Conservation (phyloP, 2,113 vertebrate genomes). For the Columba livia region DNA sequence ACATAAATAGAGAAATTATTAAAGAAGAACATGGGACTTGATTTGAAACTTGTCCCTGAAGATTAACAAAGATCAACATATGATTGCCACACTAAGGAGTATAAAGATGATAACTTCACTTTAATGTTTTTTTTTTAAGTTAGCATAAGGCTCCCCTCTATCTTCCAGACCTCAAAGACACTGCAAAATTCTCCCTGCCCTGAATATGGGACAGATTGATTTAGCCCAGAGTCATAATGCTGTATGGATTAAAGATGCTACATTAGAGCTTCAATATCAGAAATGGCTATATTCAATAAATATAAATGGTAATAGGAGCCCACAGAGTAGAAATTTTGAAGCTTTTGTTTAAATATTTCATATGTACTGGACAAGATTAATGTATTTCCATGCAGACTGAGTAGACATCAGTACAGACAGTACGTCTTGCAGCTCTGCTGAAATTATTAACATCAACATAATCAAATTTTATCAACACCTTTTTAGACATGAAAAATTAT, state of each 20-base stretch:
- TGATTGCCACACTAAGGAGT: not conserved
- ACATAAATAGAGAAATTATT: not conserved
- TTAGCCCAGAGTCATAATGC: not conserved
- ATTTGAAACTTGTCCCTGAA: not conserved
- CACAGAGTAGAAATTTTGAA: not conserved
- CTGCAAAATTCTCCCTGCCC: not conserved
- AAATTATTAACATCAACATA: not conserved
- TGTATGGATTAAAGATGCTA: not conserved
- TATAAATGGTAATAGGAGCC: not conserved
- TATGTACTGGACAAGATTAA: not conserved
- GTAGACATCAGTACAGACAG: not conserved
- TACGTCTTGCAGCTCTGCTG: not conserved
- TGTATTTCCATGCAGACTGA: not conserved
- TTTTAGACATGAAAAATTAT: not conserved
- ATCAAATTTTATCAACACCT: not conserved
- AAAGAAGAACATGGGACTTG: not conserved
- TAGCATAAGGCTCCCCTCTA: not conserved
- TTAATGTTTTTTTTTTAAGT: not conserved
- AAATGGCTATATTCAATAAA: not conserved
- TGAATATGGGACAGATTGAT: not conserved
- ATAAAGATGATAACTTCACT: not conserved
- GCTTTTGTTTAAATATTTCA: not conserved
- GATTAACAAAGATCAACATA: not conserved
- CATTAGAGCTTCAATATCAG: not conserved
- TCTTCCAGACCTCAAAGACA: not conserved